Base-by-base conservation (phyloP, 2,888 invertebrate genomes). In the Tiliacea aurago region DNA sequence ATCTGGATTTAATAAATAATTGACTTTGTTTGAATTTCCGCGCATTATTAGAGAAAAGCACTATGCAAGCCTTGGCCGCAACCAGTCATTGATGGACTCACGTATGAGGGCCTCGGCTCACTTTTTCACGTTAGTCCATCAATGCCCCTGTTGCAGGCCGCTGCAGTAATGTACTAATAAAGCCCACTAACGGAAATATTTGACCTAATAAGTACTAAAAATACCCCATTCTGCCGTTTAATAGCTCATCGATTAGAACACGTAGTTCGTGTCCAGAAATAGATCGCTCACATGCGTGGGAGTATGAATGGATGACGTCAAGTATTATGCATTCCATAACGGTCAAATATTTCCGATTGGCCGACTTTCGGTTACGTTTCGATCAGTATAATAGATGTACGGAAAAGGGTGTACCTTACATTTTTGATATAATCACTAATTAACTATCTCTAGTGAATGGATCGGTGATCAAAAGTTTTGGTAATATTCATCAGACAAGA, bases 291-390 rank as follows among this genome's bases (percentile, higher is more conserved):
- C 51, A 53, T 64, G 80, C 80, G 80, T 79, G 45, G 58, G 73
- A 58, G 73, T 18, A n/a, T 76, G 37, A 80, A 80, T 63, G 72
- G n/a, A 0, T 79, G 80, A 64, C 64, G 73, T 76, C 80, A 72
- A 11, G 13, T 80, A 5, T 79, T 79, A 23, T 72, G 73, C 62
- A 76, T 76, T 72, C 76, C 73, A 28, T 63, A n/a, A 33, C 56
- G 49, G 56, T 79, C 51, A 79, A 79, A 70, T 71, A 71, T 71
- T 70, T 51, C 45, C 9, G 28, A 71, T 45, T 28, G 13, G 33
- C n/a, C 15, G 28, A 18, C 58, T 45, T 45, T 75, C 18, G n/a
- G 45, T 1, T 11, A 28, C 18, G 18, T 56, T 64, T 6, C 0
- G 28, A 13, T 5, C 15, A 15, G 11, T 75, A 1, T 45, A 11